Evolutionary conservation across 1,140 invertebrate species (phyloP), one percentile per base, ranked within the genome.

Genomic region (Rhagoletis pomonella): DNA sequence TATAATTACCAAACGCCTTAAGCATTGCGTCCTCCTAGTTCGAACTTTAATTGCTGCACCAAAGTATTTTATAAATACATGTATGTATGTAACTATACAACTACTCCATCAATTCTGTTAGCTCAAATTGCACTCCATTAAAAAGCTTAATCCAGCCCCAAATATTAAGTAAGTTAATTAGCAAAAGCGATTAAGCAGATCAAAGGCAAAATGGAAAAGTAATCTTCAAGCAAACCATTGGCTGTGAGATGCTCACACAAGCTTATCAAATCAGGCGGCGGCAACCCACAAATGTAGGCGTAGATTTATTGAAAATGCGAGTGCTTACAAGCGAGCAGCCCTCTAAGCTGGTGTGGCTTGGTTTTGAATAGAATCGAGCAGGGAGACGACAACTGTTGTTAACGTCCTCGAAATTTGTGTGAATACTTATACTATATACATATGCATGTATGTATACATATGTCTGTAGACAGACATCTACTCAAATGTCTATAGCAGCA

Each of bases 111-210:
- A 73, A 73, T 73, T 47, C 39, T 14, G 29, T 6, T 10, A 10
- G 42, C 67, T 73, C 67, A 73, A 47, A 47, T 73, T 44, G 42
- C 42, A 73, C 39, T 73, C 39, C 42, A 73, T 73, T 73, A 73
- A 73, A 67, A 47, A 6, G 67, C 67, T 67, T 67, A 67, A 19
- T 19, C 29, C 64, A 29, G 64, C 64, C 64, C 64, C 42, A 73
- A 73, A 73, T 73, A 73, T 73, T 73, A 73, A 44, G 67, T 47
- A 47, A 73, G 67, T 73, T 73, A 73, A 73, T 73, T 73, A 73
- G 67, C 42, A 73, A 73, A 73, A 73, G 42, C 67, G 67, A 73
- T 73, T 73, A 73, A 73, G 67, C 42, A 73, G 67, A 73, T 73
- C 67, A 73, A 73, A 73, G 42, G 39, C 67, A 44, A 73, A 73